Conservation (phyloP, 2,797 vertebrate species). For the Amblyraja radiata region DNA sequence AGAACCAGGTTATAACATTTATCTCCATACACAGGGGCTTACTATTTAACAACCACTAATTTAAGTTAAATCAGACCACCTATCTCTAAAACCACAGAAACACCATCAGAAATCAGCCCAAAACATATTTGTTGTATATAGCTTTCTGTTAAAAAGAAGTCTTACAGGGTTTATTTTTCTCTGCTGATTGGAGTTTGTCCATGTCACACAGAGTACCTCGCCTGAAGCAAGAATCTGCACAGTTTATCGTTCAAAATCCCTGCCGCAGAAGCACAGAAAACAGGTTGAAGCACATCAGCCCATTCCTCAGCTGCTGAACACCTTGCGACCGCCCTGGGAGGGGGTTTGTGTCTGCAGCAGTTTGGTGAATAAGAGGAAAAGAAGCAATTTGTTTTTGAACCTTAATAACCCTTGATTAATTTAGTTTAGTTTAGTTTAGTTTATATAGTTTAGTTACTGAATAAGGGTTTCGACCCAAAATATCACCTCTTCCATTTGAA, state of each 20-base stretch:
- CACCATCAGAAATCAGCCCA: neutral
- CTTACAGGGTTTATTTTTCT: constrained; percentile 8
- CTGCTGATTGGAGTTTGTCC: neutral
- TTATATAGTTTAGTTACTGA: too few relatives aligned
- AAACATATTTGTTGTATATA: neutral
- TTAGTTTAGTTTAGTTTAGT: too few relatives aligned
- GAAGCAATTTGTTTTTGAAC: neutral
- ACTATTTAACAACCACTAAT: neutral
- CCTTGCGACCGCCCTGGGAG: neutral
- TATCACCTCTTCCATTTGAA: too few relatives aligned
- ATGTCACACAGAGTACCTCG: neutral
- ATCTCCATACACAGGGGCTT: neutral
- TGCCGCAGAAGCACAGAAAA: neutral
- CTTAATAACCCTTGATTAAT: neutral
- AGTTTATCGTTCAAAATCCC: neutral
- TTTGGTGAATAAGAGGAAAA: neutral
- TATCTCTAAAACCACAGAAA: neutral
- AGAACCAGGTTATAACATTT: neutral
- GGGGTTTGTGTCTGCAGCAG: neutral
- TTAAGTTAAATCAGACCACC: constrained; percentile 9
- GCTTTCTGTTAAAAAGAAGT: neutral
- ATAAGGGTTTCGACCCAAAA: too few relatives aligned
- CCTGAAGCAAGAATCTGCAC: neutral
- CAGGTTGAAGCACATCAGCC: neutral
- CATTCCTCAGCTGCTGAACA: neutral